Evolutionary conservation across 2,797 vertebrate genomes (phyloP).

Genomic region (Lutjanus campechanus): DNA sequence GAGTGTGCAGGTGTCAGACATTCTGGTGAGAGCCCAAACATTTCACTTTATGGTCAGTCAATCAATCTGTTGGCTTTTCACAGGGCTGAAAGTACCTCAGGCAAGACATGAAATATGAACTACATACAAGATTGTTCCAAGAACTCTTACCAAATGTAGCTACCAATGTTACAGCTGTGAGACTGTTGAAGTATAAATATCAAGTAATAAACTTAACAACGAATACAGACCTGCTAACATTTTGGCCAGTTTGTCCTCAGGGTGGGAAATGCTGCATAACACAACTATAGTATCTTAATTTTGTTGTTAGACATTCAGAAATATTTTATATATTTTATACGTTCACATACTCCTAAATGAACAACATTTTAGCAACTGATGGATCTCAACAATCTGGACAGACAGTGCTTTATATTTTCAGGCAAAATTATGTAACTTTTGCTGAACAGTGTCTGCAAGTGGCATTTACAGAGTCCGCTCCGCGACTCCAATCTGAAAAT

Average conservation of each 20-base stretch:
- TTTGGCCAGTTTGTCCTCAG: not conserved
- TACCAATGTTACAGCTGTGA: constrained; percentile 1
- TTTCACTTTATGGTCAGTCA: constrained; percentile 47
- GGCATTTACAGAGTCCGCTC: not conserved
- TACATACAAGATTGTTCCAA: constrained; percentile 36
- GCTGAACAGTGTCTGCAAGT: not conserved
- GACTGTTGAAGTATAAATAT: constrained; percentile 3
- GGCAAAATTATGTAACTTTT: too few relatives aligned
- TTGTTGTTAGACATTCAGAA: too few relatives aligned
- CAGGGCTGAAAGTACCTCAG: constrained; percentile 17
- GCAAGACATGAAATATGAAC: constrained; percentile 45
- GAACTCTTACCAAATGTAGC: constrained; percentile 25
- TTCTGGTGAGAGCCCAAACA: constrained; percentile 34
- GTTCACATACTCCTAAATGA: not conserved
- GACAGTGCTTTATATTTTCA: too few relatives aligned
- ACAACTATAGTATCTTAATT: not conserved
- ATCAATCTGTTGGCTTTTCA: constrained; percentile 48
- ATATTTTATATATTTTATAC: too few relatives aligned
- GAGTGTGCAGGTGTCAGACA: constrained; percentile 52
- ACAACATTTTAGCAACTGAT: not conserved
- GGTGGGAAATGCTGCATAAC: not conserved
- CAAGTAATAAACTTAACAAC: constrained; percentile 3
- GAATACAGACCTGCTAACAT: not conserved
- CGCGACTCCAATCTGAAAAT: too few relatives aligned
- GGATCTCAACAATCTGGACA: not conserved